Evolutionary conservation across 2,113 vertebrate species (phyloP), one percentile per base, ranked within the genome.

Genomic region (Maylandia zebra): DNA sequence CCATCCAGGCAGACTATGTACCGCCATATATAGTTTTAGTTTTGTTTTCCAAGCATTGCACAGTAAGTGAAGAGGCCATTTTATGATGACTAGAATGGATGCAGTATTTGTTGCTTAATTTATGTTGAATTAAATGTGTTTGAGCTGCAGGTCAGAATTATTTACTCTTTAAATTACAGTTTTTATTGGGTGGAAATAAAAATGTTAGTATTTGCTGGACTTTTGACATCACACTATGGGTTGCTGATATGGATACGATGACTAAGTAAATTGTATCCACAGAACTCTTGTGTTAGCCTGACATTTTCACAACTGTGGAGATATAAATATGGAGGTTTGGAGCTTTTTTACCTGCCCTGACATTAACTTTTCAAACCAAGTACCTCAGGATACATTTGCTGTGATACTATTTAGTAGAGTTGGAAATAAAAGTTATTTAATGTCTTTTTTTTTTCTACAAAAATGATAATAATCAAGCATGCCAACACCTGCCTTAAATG

Each of bases 21-120:
- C 24, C 0, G 10, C 0, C 17, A 0, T 50, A 32, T 27, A 1
- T 50, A 11, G 6, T 19, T 78, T 30, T 71, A 24, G 24, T 30
- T 76, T 30, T 48, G 41, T 76, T 78, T 78, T 78, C 43, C 27
- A n/a, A 48, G 71, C 1, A 3, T 50, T 30, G 16, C 24, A 48
- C 71, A 76, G 1, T 50, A 11, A 76, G 14, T 76, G 4, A 50
- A 76, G 71, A 50, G 71, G 9, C 71, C 43, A 19, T 30, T 48
- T 76, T 30, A 76, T 4, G 3, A 48, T 48, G 41, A 74, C 43
- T 50, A 19, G 43, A 76, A 5, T 76, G 14, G 22, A 30, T 76
- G 14, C 24, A 76, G 71, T 30, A 8, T 76, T 76, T 76, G 24
- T 76, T 76, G 24, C 22, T 48, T 76, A 30, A 30, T 48, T 76